Evolutionary conservation across 2,113 vertebrate genomes (phyloP).

Genomic region (Stercorarius parasiticus): DNA sequence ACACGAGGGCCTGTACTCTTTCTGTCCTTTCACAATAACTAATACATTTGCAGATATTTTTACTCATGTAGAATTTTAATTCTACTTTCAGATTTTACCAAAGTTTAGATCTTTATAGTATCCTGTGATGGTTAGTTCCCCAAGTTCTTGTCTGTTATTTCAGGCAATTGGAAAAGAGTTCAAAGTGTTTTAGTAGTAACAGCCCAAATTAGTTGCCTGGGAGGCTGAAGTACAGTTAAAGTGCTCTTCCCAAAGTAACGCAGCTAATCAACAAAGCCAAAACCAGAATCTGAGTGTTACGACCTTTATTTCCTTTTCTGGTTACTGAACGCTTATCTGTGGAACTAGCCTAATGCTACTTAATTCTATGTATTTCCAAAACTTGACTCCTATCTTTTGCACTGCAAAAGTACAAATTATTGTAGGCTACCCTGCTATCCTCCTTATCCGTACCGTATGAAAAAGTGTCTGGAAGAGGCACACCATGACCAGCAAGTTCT

Average conservation of each 20-base stretch:
- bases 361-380: not conserved
- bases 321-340: not conserved
- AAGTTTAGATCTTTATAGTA: not conserved
- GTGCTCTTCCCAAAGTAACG: not conserved
- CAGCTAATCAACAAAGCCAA: not conserved
- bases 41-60: not conserved
- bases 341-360: not conserved
- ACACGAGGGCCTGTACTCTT: not conserved
- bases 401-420: not conserved
- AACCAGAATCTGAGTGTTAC: not conserved
- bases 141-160: not conserved
- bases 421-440: not conserved
- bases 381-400: not conserved
- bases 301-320: not conserved
- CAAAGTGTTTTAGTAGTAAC: not conserved
- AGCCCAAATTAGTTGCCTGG: not conserved
- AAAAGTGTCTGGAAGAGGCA: conserved; percentile 83
- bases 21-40: not conserved
- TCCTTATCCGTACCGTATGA: conserved; percentile 76
- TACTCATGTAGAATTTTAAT: not conserved
- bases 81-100: not conserved
- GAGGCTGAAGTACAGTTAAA: not conserved
- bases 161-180: not conserved
- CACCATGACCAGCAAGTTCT: conserved; percentile 81
- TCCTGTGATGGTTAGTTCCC: not conserved